These are phyloP conservation scores for Luidia sarsii DNA, from an alignment of 53 echinoderm and acorn worm genomes.

Conservation along the genomic window DNA sequence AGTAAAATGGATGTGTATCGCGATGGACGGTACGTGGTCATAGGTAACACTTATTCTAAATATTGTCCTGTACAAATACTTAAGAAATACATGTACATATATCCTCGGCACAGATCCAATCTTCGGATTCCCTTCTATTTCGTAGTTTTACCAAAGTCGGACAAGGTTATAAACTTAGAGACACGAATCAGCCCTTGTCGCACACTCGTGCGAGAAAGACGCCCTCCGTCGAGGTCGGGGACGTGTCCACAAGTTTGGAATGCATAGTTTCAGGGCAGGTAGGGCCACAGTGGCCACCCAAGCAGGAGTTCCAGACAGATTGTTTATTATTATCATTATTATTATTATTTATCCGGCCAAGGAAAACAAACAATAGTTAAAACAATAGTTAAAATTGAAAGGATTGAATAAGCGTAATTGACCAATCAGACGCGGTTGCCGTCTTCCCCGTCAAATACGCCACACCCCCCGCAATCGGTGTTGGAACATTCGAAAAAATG, in stretches of 20 bases:
- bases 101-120: no score
- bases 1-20: constrained; percentile 11
- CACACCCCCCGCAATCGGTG: no score
- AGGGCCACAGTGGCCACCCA: background rate
- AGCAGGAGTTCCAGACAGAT: background rate
- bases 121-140: no score
- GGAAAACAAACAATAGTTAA: no score
- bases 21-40: background rate
- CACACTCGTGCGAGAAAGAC: background rate
- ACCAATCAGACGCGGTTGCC: no score
- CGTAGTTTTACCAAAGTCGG: background rate
- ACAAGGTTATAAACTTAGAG: background rate
- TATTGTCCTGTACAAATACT: constrained; percentile 12
- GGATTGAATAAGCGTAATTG: no score
- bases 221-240: background rate
- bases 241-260: background rate
- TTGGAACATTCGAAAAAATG: no score
- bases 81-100: background rate
- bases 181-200: background rate
- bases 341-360: no score
- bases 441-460: no score
- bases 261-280: constrained; percentile 3
- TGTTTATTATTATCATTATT: no score
- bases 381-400: no score
- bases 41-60: background rate